A percentile compares a stretch with the other conserved stretches of the same genome.
phyloP scores from a whole-genome alignment of 1,140 invertebrate genomes.

The Pseudomyrmex sp. region DNA sequence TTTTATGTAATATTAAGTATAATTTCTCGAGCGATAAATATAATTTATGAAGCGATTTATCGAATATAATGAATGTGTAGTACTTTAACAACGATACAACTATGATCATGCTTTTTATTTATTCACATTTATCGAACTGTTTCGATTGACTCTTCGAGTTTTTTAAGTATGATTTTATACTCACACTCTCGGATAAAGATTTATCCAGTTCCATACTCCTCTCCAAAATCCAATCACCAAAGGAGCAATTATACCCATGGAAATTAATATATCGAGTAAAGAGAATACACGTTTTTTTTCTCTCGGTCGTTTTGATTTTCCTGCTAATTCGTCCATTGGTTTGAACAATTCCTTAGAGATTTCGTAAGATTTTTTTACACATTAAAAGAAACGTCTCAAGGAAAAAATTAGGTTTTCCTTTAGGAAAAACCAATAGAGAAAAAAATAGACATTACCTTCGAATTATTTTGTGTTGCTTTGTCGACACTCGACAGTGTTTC shows the following conservation, averaged over 20 bases:
- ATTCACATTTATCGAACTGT: neutral
- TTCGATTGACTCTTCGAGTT: neutral
- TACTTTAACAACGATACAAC: too few relatives aligned
- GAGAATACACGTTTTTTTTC: constrained; percentile 61
- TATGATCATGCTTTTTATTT: too few relatives aligned
- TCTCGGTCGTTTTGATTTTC: neutral
- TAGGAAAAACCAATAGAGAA: neutral
- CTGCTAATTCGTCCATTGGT: neutral
- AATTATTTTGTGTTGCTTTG: neutral
- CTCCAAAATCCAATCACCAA: constrained; percentile 89
- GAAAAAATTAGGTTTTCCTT: too few relatives aligned
- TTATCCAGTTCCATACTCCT: constrained; percentile 88
- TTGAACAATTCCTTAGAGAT: neutral
- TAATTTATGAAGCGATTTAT: too few relatives aligned
- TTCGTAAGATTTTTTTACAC: neutral
- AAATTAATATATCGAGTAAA: constrained; percentile 68
- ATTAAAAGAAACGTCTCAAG: neutral
- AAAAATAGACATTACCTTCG: constrained; percentile 17
- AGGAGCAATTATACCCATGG: constrained; percentile 85
- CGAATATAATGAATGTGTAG: too few relatives aligned
- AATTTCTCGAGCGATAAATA: too few relatives aligned
- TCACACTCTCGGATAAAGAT: constrained; percentile 82
- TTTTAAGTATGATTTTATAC: constrained; percentile 11
- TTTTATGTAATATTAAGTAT: too few relatives aligned
- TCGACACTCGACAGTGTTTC: neutral